phyloP scores from a whole-genome alignment of 1,140 invertebrate genomes.

The Aradophagus sp. region DNA sequence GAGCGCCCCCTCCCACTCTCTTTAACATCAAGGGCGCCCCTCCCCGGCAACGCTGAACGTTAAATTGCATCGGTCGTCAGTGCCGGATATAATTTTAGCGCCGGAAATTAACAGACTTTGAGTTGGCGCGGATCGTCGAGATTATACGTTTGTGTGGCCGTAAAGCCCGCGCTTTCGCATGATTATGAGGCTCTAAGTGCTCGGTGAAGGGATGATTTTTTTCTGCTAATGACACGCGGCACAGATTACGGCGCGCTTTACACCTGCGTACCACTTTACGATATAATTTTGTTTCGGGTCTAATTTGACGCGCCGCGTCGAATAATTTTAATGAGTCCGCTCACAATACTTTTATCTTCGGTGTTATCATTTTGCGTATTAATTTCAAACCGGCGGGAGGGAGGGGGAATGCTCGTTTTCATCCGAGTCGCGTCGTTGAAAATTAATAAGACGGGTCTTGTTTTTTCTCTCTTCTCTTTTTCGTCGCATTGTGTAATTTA shows the following conservation, averaged over 20 bases:
- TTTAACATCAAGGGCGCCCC: too few species aligned
- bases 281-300: conserved; percentile 49
- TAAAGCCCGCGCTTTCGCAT: conserved; percentile 44
- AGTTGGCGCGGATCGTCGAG: conserved; percentile 38
- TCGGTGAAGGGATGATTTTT: conserved; percentile 50
- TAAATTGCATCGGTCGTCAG: conserved; percentile 68
- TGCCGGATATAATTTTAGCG: conserved; percentile 66
- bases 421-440: conserved; percentile 10
- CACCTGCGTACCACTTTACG: conserved; percentile 36
- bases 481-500: conserved; percentile 19
- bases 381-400: conserved; percentile 11
- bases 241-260: conserved; percentile 47
- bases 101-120: conserved; percentile 67
- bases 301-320: conserved; percentile 40
- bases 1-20: too few species aligned
- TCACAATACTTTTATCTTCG: conserved; percentile 41
- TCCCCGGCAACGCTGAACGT: conserved; percentile 55
- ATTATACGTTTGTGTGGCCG: conserved; percentile 53
- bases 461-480: neutral
- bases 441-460: conserved; percentile 26
- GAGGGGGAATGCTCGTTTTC: conserved; percentile 7
- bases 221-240: conserved; percentile 56
- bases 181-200: conserved; percentile 52
- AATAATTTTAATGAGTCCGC: conserved; percentile 52
- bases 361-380: conserved; percentile 38